These are phyloP conservation scores for Sphinx pinastri DNA, from an alignment of 2,888 invertebrate species.

Conservation along the genomic window DNA sequence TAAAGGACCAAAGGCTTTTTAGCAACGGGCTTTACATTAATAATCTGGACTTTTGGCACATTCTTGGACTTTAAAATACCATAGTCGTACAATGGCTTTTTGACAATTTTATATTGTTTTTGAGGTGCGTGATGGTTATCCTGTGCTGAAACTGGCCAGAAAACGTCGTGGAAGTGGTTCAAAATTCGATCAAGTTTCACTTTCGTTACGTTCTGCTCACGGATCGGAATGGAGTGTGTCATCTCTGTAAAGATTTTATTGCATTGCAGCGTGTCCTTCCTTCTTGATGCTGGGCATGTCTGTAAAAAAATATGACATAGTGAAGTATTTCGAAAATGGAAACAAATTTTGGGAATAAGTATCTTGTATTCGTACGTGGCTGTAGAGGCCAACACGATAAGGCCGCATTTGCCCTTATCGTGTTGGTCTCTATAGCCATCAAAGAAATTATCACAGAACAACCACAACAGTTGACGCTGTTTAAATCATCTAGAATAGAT, in stretches of 20 bases:
- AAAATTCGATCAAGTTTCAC: slow-evolving; percentile 45
- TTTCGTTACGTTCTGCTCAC: slow-evolving; percentile 41
- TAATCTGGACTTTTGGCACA: slow-evolving; percentile 54
- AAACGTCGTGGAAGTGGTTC: slow-evolving; percentile 53
- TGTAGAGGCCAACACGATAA: too few relatives aligned
- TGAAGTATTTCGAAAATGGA: too few relatives aligned
- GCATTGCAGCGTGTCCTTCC: slow-evolving; percentile 56
- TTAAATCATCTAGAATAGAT: too few relatives aligned
- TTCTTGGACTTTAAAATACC: slow-evolving; percentile 51
- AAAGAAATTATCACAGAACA: too few relatives aligned
- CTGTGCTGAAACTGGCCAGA: slow-evolving; percentile 36
- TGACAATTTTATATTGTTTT: slow-evolving; percentile 33
- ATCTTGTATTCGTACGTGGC: too few relatives aligned
- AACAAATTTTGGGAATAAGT: too few relatives aligned
- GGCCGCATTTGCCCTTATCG: too few relatives aligned
- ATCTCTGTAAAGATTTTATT: slow-evolving; percentile 54
- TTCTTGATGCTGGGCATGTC: slow-evolving; percentile 65
- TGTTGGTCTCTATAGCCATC: too few relatives aligned
- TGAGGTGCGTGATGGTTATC: slow-evolving; percentile 8
- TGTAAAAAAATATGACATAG: slow-evolving; percentile 44
- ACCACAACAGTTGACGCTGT: too few relatives aligned
- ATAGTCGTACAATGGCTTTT: slow-evolving; percentile 53
- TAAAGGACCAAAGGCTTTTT: slow-evolving; percentile 57
- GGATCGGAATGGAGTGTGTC: slow-evolving; percentile 44
- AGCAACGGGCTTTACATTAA: slow-evolving; percentile 52